Evolutionary conservation across 2,888 invertebrate genomes (phyloP).

Genomic region (Habrosyne pyritoides): DNA sequence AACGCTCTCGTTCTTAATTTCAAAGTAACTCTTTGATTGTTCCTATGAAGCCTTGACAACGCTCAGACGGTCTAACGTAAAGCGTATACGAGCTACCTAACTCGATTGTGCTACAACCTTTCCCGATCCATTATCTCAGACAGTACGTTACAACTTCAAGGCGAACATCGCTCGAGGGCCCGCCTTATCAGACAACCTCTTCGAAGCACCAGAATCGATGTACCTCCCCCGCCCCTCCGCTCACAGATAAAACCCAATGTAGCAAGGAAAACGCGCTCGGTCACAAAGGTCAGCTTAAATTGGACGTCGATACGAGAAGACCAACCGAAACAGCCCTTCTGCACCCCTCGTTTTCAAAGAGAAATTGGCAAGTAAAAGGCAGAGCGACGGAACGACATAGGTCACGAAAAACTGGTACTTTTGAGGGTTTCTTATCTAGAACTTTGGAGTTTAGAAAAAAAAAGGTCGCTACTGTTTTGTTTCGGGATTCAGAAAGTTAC

Average conservation of each 20-base stretch:
- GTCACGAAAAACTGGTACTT: constrained; percentile 17
- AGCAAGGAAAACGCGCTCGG: constrained; percentile 17
- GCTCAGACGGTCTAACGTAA: not conserved
- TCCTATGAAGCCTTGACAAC: not conserved
- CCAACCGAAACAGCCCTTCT: constrained; percentile 35
- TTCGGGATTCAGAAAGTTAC: constrained; percentile 3
- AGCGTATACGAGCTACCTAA: constrained; percentile 16
- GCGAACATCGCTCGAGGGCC: constrained; percentile 34
- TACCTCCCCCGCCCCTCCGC: constrained; percentile 25
- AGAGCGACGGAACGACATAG: constrained; percentile 18
- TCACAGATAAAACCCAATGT: constrained; percentile 16
- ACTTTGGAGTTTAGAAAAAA: constrained; percentile 28
- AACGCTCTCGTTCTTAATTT: not conserved
- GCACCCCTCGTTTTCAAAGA: constrained; percentile 29
- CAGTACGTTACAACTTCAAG: constrained; percentile 51
- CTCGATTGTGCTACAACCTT: constrained; percentile 39
- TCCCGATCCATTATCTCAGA: constrained; percentile 51
- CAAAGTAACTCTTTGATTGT: not conserved
- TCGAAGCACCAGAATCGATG: constrained; percentile 37
- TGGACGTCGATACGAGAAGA: constrained; percentile 34
- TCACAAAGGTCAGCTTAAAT: constrained; percentile 30
- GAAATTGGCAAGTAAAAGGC: constrained; percentile 37
- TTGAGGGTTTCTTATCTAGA: constrained; percentile 20
- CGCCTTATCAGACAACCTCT: constrained; percentile 43
- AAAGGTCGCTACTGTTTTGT: constrained; percentile 17